These are phyloP conservation scores for Drosophila serrata DNA, from an alignment of 1,140 invertebrate genomes.

Conservation along the genomic window DNA sequence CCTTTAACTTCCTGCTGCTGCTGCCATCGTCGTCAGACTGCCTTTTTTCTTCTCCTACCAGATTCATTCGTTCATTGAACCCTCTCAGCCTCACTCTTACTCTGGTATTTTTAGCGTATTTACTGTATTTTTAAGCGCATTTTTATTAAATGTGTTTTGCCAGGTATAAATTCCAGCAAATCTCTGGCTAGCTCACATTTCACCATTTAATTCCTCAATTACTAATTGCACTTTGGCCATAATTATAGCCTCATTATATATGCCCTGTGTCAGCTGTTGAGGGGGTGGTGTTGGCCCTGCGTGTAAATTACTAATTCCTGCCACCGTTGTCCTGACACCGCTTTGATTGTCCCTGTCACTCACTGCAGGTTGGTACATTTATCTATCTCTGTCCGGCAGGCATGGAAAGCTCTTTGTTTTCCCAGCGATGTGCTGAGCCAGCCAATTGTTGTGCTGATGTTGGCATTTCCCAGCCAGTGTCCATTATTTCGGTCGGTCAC, in stretches of 20 bases:
- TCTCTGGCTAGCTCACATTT: slow-evolving; percentile 16
- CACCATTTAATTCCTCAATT: slow-evolving; percentile 56
- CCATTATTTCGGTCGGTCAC: slow-evolving; percentile 26
- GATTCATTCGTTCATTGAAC: slow-evolving; percentile 64
- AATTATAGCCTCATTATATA: slow-evolving; percentile 63
- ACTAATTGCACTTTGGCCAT: slow-evolving; percentile 69
- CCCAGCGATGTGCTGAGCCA: slow-evolving; percentile 33
- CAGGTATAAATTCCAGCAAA: background rate
- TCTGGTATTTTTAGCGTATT: slow-evolving; percentile 15
- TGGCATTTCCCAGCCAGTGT: slow-evolving; percentile 28
- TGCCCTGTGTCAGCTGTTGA: slow-evolving; percentile 35
- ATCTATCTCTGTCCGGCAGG: slow-evolving; percentile 7
- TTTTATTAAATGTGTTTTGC: slow-evolving; percentile 7
- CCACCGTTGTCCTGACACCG: slow-evolving; percentile 51
- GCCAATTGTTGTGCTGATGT: slow-evolving; percentile 39
- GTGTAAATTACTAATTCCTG: slow-evolving; percentile 78
- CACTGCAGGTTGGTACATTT: slow-evolving; percentile 4
- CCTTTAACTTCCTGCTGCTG: slow-evolving; percentile 65
- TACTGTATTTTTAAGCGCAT: slow-evolving; percentile 41
- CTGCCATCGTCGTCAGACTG: slow-evolving; percentile 32
- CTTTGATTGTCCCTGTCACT: slow-evolving; percentile 51
- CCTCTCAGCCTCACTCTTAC: slow-evolving; percentile 15
- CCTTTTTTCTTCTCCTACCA: slow-evolving; percentile 20
- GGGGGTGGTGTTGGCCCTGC: slow-evolving; percentile 24
- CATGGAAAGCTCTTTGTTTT: slow-evolving; percentile 7